phyloP scores from a whole-genome alignment of 2,888 invertebrate species.

The Syritta pipiens region DNA sequence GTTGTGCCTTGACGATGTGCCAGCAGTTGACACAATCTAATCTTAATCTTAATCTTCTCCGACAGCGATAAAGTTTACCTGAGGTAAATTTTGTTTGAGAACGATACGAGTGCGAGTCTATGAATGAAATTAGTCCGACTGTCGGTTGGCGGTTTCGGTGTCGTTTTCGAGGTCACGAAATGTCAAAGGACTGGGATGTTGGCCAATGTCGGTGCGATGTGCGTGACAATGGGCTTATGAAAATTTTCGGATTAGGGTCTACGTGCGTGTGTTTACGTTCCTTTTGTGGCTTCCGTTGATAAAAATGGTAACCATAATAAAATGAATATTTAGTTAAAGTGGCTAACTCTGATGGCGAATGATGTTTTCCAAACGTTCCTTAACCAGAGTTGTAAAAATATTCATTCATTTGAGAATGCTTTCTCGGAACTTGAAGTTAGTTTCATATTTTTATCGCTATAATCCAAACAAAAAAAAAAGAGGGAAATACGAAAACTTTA shows the following conservation, averaged over 20 bases:
- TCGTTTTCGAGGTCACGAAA: background rate
- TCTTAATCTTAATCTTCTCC: conserved; percentile 41
- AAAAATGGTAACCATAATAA: too few relatives aligned
- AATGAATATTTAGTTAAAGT: too few relatives aligned
- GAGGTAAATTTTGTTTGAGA: conserved; percentile 20
- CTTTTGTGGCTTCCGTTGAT: too few relatives aligned
- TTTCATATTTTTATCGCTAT: too few relatives aligned
- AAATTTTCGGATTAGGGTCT: too few relatives aligned
- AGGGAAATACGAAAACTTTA: background rate
- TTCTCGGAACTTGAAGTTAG: too few relatives aligned
- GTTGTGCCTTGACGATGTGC: conserved; percentile 49
- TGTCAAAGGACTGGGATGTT: background rate
- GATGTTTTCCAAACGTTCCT: too few relatives aligned
- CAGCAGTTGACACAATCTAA: conserved; percentile 54
- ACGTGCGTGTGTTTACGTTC: too few relatives aligned
- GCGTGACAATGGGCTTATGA: background rate
- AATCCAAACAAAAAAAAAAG: too few relatives aligned
- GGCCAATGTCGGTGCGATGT: background rate
- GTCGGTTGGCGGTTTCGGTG: background rate
- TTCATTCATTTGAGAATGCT: too few relatives aligned
- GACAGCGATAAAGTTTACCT: conserved; percentile 29
- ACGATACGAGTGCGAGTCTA: conserved; percentile 17
- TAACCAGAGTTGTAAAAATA: too few relatives aligned
- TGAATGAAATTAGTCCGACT: conserved; percentile 29
- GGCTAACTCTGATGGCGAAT: too few relatives aligned